Base-by-base conservation (phyloP, 2,888 invertebrate genomes). In the Raillietiella orientalis region DNA sequence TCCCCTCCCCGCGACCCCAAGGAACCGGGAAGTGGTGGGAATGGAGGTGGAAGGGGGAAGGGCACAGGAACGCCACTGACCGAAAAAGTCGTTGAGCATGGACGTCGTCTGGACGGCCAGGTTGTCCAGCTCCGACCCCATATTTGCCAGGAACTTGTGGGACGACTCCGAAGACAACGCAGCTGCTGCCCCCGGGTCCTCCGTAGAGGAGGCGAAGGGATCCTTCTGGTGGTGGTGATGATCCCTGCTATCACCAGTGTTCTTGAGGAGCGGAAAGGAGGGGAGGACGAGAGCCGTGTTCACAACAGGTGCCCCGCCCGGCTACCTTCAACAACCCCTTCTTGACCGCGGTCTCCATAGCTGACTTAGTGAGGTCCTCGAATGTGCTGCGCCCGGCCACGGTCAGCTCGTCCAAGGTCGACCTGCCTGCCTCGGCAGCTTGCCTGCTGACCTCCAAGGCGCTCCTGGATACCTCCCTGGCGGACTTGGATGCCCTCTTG, bases 71-170 rank as follows among this genome's bases (percentile, higher is more conserved):
- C 14, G 23, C 21, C 25, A 38, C 51, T 48, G 55, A 44, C 84
- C 77, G 45, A 90, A 84, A 37, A 90, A 59, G 44, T 79, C 87
- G 28, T 77, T 77, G 42, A 90, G 74, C 62, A 87, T 82, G 44
- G 66, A 79, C 10, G 74, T 65, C 1, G 82, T 84, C 34, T 84
- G 77, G 2, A 77, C 70, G 12, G 87, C 82, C 25, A 82, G 59
- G 5, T 79, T 79, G 43, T 79, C 82, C 28, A 90, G 56, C 44
- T 90, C 87, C 16, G 66, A 75, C 40, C 77, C 75, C 41, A 90
- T 70, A 39, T 75, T 66, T 31, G 77, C 66, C 49, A 87, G 22
- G 22, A 22, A 22, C 22, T 22, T 12, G 6, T 12, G 8, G n/a
- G 8, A 8, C 8, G 19, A 19, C 6, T n/a, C n/a, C 8, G 19